A percentile compares a stretch with the other conserved stretches of the same genome.
phyloP scores from a whole-genome alignment of 2,888 invertebrate species.

The Asteroscopus sphinx region DNA sequence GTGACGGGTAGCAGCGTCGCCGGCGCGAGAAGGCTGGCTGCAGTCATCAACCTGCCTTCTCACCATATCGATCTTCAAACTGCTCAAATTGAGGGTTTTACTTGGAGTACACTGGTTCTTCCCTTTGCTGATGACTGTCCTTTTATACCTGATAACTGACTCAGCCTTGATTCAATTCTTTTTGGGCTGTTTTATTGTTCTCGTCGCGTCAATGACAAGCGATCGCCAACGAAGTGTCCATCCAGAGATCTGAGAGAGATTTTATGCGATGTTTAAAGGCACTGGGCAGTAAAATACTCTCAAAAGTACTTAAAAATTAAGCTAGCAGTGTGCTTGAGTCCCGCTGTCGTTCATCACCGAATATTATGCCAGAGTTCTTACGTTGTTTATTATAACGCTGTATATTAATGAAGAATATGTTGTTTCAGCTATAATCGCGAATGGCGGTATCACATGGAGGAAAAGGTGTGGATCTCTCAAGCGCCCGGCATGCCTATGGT shows the following conservation, averaged over 20 bases:
- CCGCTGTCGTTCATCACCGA: not conserved
- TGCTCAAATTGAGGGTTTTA: too few species aligned
- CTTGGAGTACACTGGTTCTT: too few species aligned
- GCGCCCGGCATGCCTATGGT: conserved; percentile 98
- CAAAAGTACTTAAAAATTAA: not conserved
- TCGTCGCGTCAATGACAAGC: too few species aligned
- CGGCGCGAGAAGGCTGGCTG: conserved; percentile 38
- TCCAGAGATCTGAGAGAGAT: too few species aligned
- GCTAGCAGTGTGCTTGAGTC: not conserved
- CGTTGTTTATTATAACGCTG: not conserved
- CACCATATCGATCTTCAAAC: too few species aligned
- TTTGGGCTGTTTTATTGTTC: too few species aligned
- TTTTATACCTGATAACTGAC: too few species aligned
- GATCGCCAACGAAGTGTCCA: too few species aligned
- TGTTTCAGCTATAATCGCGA: conserved; percentile 97
- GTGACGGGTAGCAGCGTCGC: conserved; percentile 46
- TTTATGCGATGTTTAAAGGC: too few species aligned
- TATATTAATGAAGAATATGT: not conserved
- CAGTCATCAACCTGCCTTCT: conserved; percentile 5
- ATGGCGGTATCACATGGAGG: conserved; percentile 99
- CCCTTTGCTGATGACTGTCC: too few species aligned
- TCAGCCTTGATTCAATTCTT: too few species aligned
- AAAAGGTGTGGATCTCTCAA: conserved; percentile 99
- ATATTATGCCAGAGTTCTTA: not conserved
- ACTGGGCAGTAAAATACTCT: not conserved